Evolutionary conservation across 2,888 invertebrate species (phyloP), one percentile per base, ranked within the genome.

Genomic region (Taenaris catops): DNA sequence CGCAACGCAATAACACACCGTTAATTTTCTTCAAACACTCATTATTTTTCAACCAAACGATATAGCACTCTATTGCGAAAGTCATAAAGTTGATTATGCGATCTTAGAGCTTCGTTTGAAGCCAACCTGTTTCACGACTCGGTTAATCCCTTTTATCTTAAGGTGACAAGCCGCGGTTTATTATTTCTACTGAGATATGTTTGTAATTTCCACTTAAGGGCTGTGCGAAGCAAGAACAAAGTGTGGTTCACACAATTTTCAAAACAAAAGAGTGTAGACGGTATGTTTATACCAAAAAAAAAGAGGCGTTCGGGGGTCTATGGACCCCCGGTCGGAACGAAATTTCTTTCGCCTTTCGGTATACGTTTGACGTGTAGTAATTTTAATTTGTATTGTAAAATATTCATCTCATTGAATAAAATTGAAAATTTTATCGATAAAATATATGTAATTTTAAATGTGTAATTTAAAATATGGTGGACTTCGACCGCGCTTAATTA

Each of bases 91-190:
- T 17, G 12, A 29, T 8, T 38, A 35, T 42, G 4, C 8, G 1
- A 21, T 8, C 11, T 6, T 18, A 25, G 6, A n/a, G 2, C 3
- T 1, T 3, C 26, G 10, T 38, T 38, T 34, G 33, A 44, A 67
- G 63, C 53, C 60, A 79, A 75, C 71, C 74, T 78, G 78, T 63
- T 76, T 72, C 73, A 64, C 65, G 69, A 69, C 59, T 69, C 63
- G 65, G 71, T 65, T 72, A 71, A 73, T 70, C 71, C 72, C 70
- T 74, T 80, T 80, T 80, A 80, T 80, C 80, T 80, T 65, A 68
- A 79, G 75, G 79, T 76, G 79, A 78, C 76, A 73, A 64, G 62
- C 59, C 54, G 69, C 59, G 73, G 73, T 75, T 75, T 76, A 76
- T 79, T 78, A 79, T 79, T 76, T 75, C 70, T 70, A 61, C 54